Conservation (phyloP, 2,113 vertebrate species). For the Anarrhichthys ocellatus region DNA sequence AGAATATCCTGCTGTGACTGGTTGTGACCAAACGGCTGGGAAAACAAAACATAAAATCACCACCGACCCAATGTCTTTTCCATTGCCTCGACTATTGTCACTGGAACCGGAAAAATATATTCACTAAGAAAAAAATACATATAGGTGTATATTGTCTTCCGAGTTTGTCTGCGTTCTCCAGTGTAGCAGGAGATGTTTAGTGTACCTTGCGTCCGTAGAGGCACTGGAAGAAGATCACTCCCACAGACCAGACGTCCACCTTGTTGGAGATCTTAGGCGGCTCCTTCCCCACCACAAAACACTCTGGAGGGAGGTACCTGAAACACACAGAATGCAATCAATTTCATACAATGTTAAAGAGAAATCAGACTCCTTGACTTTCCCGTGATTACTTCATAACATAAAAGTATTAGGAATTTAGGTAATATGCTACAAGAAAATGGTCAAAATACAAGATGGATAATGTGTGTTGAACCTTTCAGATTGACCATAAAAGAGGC, state of each 20-base stretch:
- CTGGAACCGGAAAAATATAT: not conserved
- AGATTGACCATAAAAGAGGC: not conserved
- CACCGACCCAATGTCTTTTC: not conserved
- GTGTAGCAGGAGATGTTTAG: not conserved
- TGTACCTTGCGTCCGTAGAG: conserved; percentile 98
- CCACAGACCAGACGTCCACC: conserved; percentile 99
- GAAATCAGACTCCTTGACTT: too few species aligned
- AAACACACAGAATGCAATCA: not conserved
- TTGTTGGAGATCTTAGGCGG: conserved; percentile 99
- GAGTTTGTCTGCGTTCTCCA: not conserved
- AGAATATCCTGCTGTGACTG: conserved; percentile 99
- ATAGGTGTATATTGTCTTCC: not conserved
- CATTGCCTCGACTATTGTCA: not conserved
- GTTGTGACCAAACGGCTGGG: conserved; percentile 98
- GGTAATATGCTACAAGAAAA: not conserved
- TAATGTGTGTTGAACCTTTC: conserved; percentile 1
- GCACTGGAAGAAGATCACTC: conserved; percentile 99
- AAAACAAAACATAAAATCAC: conserved; percentile 11
- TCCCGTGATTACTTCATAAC: too few species aligned
- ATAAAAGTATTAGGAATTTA: too few species aligned
- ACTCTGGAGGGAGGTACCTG: conserved; percentile 99
- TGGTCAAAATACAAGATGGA: not conserved
- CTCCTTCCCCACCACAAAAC: conserved; percentile 99
- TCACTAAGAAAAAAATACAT: not conserved
- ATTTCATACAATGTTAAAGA: not conserved